Percentiles rank a stretch among this genome's conserved stretches.
Conservation (phyloP, 2,888 invertebrate genomes). For the Leptinotarsa haldemani region DNA sequence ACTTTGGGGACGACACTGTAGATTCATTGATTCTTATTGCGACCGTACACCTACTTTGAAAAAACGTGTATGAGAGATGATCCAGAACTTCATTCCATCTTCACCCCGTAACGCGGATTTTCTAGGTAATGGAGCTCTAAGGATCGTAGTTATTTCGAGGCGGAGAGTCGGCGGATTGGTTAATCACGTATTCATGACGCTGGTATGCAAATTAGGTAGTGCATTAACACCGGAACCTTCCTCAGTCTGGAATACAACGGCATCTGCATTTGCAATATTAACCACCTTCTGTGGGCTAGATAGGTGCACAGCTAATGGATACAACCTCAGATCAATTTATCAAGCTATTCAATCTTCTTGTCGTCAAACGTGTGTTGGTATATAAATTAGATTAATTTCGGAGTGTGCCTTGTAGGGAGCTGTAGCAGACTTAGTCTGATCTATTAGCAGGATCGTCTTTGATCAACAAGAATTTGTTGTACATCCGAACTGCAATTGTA, state of each 20-base stretch:
- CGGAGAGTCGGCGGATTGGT: slow-evolving; percentile 29
- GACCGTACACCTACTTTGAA: no score
- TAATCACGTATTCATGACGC: slow-evolving; percentile 53
- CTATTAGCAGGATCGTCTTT: background rate
- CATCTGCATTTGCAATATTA: slow-evolving; percentile 35
- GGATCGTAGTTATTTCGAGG: slow-evolving; percentile 23
- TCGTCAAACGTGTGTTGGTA: slow-evolving; percentile 20
- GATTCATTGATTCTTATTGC: no score
- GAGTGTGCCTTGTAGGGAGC: slow-evolving; percentile 6
- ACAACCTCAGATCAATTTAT: slow-evolving; percentile 34
- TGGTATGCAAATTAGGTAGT: slow-evolving; percentile 51
- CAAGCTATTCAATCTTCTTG: slow-evolving; percentile 31
- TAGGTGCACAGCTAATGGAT: slow-evolving; percentile 35
- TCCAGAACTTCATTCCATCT: background rate
- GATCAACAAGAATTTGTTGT: no score
- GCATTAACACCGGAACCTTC: slow-evolving; percentile 52
- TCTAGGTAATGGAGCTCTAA: slow-evolving; percentile 30
- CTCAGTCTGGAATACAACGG: slow-evolving; percentile 44
- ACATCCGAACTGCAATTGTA: background rate
- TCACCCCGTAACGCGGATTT: slow-evolving; percentile 10
- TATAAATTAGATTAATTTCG: slow-evolving; percentile 9
- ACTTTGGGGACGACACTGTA: no score
- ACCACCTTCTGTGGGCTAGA: slow-evolving; percentile 31
- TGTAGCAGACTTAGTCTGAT: background rate
- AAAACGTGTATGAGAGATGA: no score